Evolutionary conservation across 2,888 invertebrate species (phyloP), one percentile per base, ranked within the genome.

Genomic region (Coecobrya sp.): DNA sequence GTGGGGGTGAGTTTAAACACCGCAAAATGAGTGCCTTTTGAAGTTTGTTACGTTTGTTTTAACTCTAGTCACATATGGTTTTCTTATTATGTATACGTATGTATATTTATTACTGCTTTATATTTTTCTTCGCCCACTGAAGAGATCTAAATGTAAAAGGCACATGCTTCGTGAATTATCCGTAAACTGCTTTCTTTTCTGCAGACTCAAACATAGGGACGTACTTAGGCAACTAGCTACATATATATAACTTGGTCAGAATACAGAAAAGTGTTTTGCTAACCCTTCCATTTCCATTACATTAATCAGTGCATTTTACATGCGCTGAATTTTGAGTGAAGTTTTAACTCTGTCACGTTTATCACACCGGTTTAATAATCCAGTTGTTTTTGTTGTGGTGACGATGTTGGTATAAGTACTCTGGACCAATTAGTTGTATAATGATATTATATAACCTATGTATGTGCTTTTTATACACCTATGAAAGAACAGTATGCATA

Each of bases 361-460:
- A 59, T 82, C 36, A 62, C 55, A 82, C 49, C 82, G 62, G 82
- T 82, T n/a, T 82, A 82, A 82, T 82, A 82, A 82, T 82, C 42
- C 82, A 62, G 55, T 82, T 82, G 36, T 82, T 82, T n/a, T 59
- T 10, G 30, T 82, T 82, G 36, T 82, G 49, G 22, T 62, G 82
- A 82, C 36, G 82, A 76, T 82, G n/a, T 55, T 27, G 59, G 42
- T 49, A 22, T 13, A 30, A 30, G 10, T 73, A 36, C 76, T 22
- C 0, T 25, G 45, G 45, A 11, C 49, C 76, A 45, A 16, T 76
- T 76, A 22, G 25, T n/a, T 73, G n/a, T 10, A 36, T 16, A 42
- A 59, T 16, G 22, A 68, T 13, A 25, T 13, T 68, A 49, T 49
- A 30, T 68, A 25, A n/a, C n/a, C n/a, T n/a, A n/a, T n/a, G n/a